These are phyloP conservation scores for Neomonachus schauinslandi DNA, from an alignment of 2,113 vertebrate species.

Conservation along the genomic window DNA sequence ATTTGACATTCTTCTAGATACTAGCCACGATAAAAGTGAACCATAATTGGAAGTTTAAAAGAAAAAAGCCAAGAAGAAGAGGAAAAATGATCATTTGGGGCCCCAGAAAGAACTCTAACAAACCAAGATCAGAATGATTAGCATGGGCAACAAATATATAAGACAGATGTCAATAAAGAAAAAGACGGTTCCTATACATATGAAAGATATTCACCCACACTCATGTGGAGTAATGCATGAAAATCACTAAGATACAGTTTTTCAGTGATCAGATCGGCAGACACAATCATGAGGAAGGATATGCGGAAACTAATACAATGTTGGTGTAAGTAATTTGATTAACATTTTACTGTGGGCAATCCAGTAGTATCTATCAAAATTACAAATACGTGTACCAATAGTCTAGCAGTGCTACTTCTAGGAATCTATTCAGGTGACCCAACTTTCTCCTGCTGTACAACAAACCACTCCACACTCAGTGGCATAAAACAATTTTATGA, in stretches of 20 bases:
- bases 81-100: not conserved
- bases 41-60: not conserved
- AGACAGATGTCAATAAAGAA: not conserved
- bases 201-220: not conserved
- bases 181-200: not conserved
- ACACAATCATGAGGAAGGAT: not conserved
- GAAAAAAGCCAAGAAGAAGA: not conserved
- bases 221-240: not conserved
- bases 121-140: not conserved
- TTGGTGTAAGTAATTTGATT: not conserved
- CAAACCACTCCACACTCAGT: not conserved
- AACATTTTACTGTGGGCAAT: not conserved
- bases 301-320: not conserved
- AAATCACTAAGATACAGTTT: not conserved
- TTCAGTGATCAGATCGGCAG: not conserved
- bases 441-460: not conserved
- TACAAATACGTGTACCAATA: not conserved
- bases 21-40: not conserved
- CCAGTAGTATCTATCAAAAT: not conserved
- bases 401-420: not conserved
- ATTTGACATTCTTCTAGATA: not conserved
- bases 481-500: not conserved
- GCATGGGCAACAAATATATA: not conserved
- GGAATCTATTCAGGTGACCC: not conserved
- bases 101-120: not conserved